phyloP scores from a whole-genome alignment of 2,113 vertebrate species.

The Antechinus stuartii region DNA sequence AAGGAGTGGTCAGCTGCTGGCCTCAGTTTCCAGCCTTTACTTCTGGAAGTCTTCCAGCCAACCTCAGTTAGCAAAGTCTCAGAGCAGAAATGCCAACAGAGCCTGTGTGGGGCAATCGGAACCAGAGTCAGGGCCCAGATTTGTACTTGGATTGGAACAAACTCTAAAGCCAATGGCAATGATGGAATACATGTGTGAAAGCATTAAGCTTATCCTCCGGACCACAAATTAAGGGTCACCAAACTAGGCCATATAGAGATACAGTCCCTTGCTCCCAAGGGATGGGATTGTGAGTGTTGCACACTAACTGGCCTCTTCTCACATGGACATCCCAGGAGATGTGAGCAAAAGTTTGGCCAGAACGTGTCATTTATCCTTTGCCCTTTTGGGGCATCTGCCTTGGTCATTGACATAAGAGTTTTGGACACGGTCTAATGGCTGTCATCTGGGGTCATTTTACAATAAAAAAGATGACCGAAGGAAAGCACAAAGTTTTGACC shows the following conservation, averaged over 20 bases:
- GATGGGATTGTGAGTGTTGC: constrained; percentile 25
- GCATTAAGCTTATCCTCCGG: background rate
- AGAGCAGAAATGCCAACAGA: background rate
- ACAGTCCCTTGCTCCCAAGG: background rate
- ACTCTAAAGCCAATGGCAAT: background rate
- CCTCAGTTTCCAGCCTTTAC: background rate
- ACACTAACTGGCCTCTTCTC: constrained; percentile 44
- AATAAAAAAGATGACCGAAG: constrained; percentile 75
- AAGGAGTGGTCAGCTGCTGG: background rate
- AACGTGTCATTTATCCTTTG: constrained; percentile 73
- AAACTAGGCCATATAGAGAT: background rate
- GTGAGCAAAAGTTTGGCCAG: constrained; percentile 59
- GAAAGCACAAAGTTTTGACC: constrained; percentile 45
- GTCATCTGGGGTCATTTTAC: constrained; percentile 66
- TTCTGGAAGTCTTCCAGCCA: background rate
- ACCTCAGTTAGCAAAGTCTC: background rate
- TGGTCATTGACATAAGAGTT: constrained; percentile 81
- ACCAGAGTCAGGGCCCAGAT: background rate
- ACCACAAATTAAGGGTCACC: background rate
- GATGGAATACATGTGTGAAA: background rate
- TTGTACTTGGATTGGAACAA: background rate
- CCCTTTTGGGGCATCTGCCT: constrained; percentile 69
- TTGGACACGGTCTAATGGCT: constrained; percentile 77
- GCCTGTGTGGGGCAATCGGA: background rate
- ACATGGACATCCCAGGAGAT: constrained; percentile 16